Evolutionary conservation across 2,113 vertebrate genomes (phyloP).

Genomic region (Colaptes auratus): DNA sequence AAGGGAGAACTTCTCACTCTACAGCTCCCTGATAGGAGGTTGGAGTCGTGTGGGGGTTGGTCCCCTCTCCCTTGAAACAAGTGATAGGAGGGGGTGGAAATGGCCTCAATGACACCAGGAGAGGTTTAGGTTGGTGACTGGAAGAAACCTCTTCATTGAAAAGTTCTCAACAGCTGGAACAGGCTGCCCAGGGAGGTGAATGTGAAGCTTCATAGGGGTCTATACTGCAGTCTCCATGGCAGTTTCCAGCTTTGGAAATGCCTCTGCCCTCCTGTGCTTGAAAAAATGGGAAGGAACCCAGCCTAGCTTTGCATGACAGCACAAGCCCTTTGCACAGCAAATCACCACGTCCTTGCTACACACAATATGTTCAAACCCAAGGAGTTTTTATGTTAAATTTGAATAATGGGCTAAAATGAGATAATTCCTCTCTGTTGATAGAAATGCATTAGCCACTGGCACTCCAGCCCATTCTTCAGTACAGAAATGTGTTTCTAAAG

Average conservation of each 20-base stretch:
- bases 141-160: too few species aligned
- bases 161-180: too few species aligned
- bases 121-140: too few species aligned
- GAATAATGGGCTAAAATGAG: slow-evolving; percentile 47
- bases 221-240: neutral
- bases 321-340: neutral
- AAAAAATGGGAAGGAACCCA: neutral
- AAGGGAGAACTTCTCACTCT: too few species aligned
- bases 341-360: neutral
- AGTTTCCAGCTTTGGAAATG: neutral
- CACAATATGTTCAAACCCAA: neutral
- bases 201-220: neutral
- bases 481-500: slow-evolving; percentile 11
- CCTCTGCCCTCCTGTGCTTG: neutral
- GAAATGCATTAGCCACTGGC: slow-evolving; percentile 4
- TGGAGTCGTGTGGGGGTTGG: too few species aligned
- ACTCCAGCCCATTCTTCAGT: slow-evolving; percentile 14
- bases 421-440: slow-evolving; percentile 42
- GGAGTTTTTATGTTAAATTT: neutral
- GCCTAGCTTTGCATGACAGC: neutral
- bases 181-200: too few species aligned
- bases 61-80: too few species aligned
- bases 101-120: too few species aligned
- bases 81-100: too few species aligned
- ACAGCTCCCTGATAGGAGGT: too few species aligned